Evolutionary conservation across 2,888 invertebrate genomes (phyloP).

Genomic region (Lasioglossum lativentre): DNA sequence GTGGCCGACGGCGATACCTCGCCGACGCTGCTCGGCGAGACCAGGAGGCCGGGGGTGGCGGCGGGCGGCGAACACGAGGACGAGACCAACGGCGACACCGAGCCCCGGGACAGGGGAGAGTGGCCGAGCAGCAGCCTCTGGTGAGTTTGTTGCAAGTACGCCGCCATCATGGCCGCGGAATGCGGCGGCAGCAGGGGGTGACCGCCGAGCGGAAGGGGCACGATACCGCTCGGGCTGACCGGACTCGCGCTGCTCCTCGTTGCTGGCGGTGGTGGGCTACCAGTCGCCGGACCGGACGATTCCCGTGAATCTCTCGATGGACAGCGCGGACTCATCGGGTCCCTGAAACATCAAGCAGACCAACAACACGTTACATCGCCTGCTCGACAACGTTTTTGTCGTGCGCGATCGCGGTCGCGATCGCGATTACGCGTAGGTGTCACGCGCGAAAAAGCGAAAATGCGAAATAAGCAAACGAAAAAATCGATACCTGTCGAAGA

Average conservation of each 20-base stretch:
- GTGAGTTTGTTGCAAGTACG: slow-evolving; percentile 90
- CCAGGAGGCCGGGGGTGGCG: slow-evolving; percentile 85
- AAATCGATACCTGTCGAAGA: slow-evolving; percentile 63
- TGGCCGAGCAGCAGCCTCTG: slow-evolving; percentile 90
- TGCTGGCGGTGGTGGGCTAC: slow-evolving; percentile 89
- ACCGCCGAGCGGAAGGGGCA: slow-evolving; percentile 88
- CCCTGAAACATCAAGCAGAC: slow-evolving; percentile 87
- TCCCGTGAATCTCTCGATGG: slow-evolving; percentile 92
- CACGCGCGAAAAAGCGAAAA: background rate
- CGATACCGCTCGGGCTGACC: slow-evolving; percentile 89
- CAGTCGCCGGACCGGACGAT: slow-evolving; percentile 88
- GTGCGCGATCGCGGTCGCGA: background rate
- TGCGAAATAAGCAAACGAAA: background rate
- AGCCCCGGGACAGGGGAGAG: slow-evolving; percentile 86
- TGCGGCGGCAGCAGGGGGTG: slow-evolving; percentile 90
- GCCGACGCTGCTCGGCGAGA: slow-evolving; percentile 87
- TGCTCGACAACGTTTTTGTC: background rate
- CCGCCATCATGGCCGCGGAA: slow-evolving; percentile 92
- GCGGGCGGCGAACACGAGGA: slow-evolving; percentile 89
- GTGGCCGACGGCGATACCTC: slow-evolving; percentile 83
- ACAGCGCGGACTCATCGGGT: slow-evolving; percentile 91
- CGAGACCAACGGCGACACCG: slow-evolving; percentile 89
- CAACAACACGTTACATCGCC: slow-evolving; percentile 63
- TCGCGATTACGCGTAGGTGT: background rate
- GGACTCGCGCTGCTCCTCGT: slow-evolving; percentile 85